Conservation (phyloP, 1,140 invertebrate species). For the Cyphomyrmex costatus region DNA sequence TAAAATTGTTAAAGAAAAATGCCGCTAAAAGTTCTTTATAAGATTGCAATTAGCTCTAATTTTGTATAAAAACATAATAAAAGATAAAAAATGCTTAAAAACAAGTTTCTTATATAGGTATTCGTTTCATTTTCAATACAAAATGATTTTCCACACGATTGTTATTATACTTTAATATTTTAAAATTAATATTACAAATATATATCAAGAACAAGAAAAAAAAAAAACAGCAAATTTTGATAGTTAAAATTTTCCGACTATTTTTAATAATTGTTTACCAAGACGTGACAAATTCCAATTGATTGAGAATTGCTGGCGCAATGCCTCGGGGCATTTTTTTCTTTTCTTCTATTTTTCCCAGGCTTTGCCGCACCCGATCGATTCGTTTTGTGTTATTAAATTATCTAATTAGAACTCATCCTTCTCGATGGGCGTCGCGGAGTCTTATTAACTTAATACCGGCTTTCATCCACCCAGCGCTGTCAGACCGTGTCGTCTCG, state of each 20-base stretch:
- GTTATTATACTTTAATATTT: not conserved
- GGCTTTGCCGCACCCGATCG: slow-evolving; percentile 40
- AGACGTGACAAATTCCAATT: slow-evolving; percentile 52
- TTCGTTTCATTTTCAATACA: not conserved
- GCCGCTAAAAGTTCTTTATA: not conserved
- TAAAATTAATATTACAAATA: slow-evolving; percentile 10
- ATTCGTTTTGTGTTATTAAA: slow-evolving; percentile 58
- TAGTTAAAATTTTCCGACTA: slow-evolving; percentile 5
- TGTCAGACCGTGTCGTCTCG: slow-evolving; percentile 26
- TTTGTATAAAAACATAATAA: not conserved
- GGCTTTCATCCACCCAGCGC: not conserved
- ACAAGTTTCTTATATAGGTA: not conserved
- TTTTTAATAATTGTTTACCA: slow-evolving; percentile 59
- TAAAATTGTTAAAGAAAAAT: not conserved
- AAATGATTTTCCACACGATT: not conserved
- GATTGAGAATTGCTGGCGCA: slow-evolving; percentile 35
- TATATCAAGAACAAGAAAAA: not conserved
- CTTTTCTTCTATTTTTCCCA: slow-evolving; percentile 7
- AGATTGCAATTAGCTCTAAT: slow-evolving; percentile 2
- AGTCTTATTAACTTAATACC: slow-evolving; percentile 63
- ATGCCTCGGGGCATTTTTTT: not conserved
- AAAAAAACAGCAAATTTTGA: not conserved
- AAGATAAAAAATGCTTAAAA: not conserved
- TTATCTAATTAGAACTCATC: slow-evolving; percentile 63
- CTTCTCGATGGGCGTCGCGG: slow-evolving; percentile 53